Percentiles rank a stretch among this genome's conserved stretches.
phyloP scores from a whole-genome alignment of 2,888 invertebrate genomes.

The Drosophila neonasuta region DNA sequence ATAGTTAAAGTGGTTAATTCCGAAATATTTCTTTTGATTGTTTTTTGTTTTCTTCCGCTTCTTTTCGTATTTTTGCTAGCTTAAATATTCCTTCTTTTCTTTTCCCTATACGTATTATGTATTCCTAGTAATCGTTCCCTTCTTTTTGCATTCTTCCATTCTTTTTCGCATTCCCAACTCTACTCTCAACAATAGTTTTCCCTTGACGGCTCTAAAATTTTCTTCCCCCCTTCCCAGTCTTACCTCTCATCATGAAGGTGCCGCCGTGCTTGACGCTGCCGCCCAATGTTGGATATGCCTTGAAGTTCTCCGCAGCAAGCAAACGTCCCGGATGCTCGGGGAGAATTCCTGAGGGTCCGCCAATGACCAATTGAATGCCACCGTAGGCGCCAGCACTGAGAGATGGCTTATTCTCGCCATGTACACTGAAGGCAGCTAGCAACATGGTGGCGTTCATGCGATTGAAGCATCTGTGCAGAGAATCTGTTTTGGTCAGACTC shows the following conservation, averaged over 20 bases:
- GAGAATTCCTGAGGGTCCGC: constrained; percentile 80
- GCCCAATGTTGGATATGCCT: constrained; percentile 81
- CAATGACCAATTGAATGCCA: constrained; percentile 79
- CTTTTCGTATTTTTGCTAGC: too few relatives aligned
- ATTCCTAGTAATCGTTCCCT: too few relatives aligned
- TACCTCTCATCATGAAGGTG: constrained; percentile 82
- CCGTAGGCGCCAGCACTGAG: constrained; percentile 70
- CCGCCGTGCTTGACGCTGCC: constrained; percentile 83
- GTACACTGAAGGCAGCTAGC: constrained; percentile 80
- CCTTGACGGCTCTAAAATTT: not conserved
- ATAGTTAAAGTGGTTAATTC: too few relatives aligned
- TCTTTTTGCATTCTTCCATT: too few relatives aligned
- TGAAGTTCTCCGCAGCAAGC: constrained; percentile 75
- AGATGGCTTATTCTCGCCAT: constrained; percentile 66
- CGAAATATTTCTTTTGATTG: too few relatives aligned
- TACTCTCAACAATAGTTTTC: not conserved
- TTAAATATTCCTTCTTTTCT: too few relatives aligned
- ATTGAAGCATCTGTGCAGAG: constrained; percentile 80
- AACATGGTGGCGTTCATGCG: constrained; percentile 80
- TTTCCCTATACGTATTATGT: too few relatives aligned
- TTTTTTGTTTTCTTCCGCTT: too few relatives aligned
- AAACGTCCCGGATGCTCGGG: constrained; percentile 79
- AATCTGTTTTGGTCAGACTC: constrained; percentile 67
- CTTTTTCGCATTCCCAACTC: too few relatives aligned
- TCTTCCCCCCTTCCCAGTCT: constrained; percentile 24